These are phyloP conservation scores for Schlechtendalia chinensis DNA, from an alignment of 1,140 invertebrate genomes.

Conservation along the genomic window DNA sequence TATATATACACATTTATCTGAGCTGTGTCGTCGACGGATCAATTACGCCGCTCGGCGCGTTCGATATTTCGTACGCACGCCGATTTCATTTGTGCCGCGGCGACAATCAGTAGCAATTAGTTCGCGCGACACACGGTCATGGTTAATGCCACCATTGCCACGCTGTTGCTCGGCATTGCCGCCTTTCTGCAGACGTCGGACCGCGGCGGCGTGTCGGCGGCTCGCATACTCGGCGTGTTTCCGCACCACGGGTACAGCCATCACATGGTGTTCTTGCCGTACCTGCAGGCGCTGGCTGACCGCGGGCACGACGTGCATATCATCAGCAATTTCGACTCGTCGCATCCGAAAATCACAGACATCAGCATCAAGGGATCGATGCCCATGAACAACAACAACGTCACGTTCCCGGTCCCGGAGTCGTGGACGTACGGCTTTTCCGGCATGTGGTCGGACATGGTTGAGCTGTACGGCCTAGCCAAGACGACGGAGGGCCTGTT, in stretches of 20 bases:
- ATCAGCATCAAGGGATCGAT: slow-evolving; percentile 52
- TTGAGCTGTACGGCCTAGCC: background rate
- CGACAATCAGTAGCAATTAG: background rate
- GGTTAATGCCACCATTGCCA: background rate
- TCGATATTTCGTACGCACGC: background rate
- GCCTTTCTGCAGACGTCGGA: background rate
- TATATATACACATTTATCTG: background rate
- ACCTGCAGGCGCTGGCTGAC: slow-evolving; percentile 54
- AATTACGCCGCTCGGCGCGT: background rate
- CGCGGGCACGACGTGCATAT: slow-evolving; percentile 55
- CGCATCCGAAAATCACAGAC: slow-evolving; percentile 60
- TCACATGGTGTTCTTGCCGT: slow-evolving; percentile 55
- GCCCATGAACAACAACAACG: slow-evolving; percentile 33
- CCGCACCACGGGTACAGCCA: slow-evolving; percentile 56
- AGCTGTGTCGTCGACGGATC: background rate
- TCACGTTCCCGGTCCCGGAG: background rate
- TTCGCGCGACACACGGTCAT: background rate
- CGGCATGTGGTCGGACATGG: background rate
- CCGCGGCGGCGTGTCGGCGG: background rate
- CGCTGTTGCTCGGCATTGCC: background rate
- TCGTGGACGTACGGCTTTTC: background rate
- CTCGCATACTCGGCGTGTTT: slow-evolving; percentile 54
- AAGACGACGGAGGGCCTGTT: background rate
- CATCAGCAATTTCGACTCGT: slow-evolving; percentile 56
- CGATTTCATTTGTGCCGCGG: background rate